These are phyloP conservation scores for Trissolcus japonicus DNA, from an alignment of 2,888 invertebrate genomes.

Conservation along the genomic window DNA sequence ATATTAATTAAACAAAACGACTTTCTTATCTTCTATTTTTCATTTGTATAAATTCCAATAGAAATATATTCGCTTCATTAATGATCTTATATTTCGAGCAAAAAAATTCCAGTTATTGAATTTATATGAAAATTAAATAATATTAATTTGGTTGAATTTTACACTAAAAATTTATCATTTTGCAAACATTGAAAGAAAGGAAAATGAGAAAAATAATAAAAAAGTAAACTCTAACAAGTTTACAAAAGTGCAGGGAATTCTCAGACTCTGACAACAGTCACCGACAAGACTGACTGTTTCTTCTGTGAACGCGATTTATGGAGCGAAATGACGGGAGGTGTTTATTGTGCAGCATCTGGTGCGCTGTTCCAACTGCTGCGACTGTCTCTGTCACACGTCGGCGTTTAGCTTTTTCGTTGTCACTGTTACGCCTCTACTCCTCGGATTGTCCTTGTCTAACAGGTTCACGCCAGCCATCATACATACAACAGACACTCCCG, in stretches of 20 bases:
- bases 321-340: slow-evolving; percentile 76
- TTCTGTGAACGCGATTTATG: slow-evolving; percentile 76
- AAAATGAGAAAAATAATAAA: neutral
- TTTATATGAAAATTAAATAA: too few species aligned
- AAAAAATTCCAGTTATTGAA: too few species aligned
- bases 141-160: too few species aligned
- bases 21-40: too few species aligned
- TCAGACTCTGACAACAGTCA: slow-evolving; percentile 36
- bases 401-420: slow-evolving; percentile 34
- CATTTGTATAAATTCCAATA: too few species aligned
- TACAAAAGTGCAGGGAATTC: slow-evolving; percentile 25
- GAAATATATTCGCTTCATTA: too few species aligned
- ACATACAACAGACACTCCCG: slow-evolving; percentile 75
- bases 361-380: slow-evolving; percentile 53
- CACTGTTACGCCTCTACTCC: slow-evolving; percentile 38
- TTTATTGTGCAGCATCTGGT: slow-evolving; percentile 76
- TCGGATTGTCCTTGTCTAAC: slow-evolving; percentile 29
- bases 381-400: slow-evolving; percentile 37
- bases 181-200: neutral
- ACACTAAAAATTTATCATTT: neutral
- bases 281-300: slow-evolving; percentile 72
- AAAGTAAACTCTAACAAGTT: slow-evolving; percentile 7
- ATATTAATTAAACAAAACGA: neutral
- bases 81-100: too few species aligned
- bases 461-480: slow-evolving; percentile 67